phyloP scores from a whole-genome alignment of 2,888 invertebrate genomes.

The Alloscopus bannaensis region DNA sequence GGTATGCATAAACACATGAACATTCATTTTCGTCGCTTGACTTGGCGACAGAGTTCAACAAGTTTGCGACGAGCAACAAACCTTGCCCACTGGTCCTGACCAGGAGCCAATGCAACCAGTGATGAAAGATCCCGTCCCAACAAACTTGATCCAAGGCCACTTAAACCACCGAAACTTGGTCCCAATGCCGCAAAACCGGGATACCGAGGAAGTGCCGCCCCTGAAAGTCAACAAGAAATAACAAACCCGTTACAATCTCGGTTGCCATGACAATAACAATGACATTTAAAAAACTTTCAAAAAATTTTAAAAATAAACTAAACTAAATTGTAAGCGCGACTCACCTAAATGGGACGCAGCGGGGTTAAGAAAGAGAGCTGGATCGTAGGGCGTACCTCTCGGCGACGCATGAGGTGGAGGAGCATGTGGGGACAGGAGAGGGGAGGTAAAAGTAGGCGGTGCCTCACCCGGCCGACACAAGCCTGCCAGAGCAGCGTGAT shows the following conservation, averaged over 20 bases:
- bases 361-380: slow-evolving; percentile 69
- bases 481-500: slow-evolving; percentile 81
- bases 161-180: slow-evolving; percentile 71
- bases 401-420: slow-evolving; percentile 66
- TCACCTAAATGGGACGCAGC: slow-evolving; percentile 70
- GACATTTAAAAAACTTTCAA: neutral
- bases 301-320: neutral
- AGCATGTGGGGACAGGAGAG: slow-evolving; percentile 67
- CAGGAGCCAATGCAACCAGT: slow-evolving; percentile 65
- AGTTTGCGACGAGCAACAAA: slow-evolving; percentile 37
- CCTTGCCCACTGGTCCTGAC: slow-evolving; percentile 72
- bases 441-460: slow-evolving; percentile 62
- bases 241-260: neutral
- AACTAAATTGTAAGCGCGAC: too few species aligned
- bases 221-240: slow-evolving; percentile 46
- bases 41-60: too few species aligned
- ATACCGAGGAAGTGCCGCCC: slow-evolving; percentile 70
- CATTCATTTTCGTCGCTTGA: too few species aligned
- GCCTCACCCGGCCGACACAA: slow-evolving; percentile 67
- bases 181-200: slow-evolving; percentile 69
- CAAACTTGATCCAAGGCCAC: slow-evolving; percentile 71
- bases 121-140: slow-evolving; percentile 70
- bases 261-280: too few species aligned
- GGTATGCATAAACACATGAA: neutral
- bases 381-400: slow-evolving; percentile 64